Percentiles rank a stretch among this genome's conserved stretches.
Conservation (phyloP, 2,888 invertebrate species). For the Schizaphis graminum region DNA sequence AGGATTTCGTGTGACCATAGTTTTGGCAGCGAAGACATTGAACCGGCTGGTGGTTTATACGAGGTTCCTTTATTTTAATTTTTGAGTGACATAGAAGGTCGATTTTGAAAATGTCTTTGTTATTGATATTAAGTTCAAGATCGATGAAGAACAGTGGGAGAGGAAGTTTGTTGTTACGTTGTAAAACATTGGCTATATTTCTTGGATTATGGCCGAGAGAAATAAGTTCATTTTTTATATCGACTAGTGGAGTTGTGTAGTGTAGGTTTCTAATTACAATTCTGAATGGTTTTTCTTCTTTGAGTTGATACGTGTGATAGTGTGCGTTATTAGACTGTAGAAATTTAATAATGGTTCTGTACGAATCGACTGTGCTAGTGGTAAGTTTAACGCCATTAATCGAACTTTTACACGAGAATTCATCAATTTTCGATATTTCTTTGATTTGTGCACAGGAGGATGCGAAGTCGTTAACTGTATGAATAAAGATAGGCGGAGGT, state of each 20-base stretch:
- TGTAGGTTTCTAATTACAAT: background rate
- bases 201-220: background rate
- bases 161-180: background rate
- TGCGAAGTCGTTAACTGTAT: background rate
- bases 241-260: background rate
- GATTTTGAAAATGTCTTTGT: background rate
- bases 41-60: background rate
- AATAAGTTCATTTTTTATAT: background rate
- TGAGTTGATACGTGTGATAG: background rate
- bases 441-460: background rate
- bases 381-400: background rate
- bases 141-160: background rate
- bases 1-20: background rate
- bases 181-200: background rate
- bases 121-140: background rate
- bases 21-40: background rate
- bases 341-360: background rate
- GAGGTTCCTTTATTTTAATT: background rate
- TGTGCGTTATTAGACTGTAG: background rate
- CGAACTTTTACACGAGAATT: background rate
- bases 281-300: background rate
- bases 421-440: background rate
- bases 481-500: background rate
- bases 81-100: background rate
- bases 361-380: background rate